These are phyloP conservation scores for Oreochromis niloticus DNA, from an alignment of 2,113 vertebrate genomes.

Conservation along the genomic window DNA sequence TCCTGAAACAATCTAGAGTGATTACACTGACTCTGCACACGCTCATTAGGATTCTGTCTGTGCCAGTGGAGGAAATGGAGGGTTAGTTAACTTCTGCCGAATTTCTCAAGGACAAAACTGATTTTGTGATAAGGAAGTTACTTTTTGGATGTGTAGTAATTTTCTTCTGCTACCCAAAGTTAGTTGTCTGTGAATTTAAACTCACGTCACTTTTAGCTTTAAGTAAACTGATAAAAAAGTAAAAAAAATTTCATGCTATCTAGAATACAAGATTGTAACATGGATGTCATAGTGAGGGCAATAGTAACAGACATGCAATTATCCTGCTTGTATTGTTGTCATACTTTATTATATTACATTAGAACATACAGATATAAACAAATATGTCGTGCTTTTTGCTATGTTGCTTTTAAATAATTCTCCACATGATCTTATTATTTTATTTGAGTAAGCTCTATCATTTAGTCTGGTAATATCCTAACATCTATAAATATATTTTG, in stretches of 20 bases:
- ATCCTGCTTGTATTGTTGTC: background rate
- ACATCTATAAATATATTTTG: background rate
- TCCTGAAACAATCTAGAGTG: background rate
- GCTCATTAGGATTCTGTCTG: background rate
- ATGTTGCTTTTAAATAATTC: background rate
- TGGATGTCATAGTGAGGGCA: background rate
- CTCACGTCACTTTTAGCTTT: background rate
- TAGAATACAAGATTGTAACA: background rate
- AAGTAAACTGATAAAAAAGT: background rate
- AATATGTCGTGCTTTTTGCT: background rate
- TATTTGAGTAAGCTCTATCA: background rate
- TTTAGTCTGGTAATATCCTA: background rate
- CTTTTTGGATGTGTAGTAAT: background rate
- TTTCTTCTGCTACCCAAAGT: background rate
- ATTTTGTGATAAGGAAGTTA: background rate
- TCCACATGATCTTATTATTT: background rate
- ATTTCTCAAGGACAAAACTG: background rate
- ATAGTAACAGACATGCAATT: background rate
- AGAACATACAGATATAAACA: background rate
- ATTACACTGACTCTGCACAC: background rate
- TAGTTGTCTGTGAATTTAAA: background rate
- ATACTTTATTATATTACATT: background rate
- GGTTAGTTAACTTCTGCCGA: background rate
- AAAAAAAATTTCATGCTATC: background rate
- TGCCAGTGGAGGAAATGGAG: background rate